Conservation (phyloP, 2,888 invertebrate species). For the Chelonus formosanus region DNA sequence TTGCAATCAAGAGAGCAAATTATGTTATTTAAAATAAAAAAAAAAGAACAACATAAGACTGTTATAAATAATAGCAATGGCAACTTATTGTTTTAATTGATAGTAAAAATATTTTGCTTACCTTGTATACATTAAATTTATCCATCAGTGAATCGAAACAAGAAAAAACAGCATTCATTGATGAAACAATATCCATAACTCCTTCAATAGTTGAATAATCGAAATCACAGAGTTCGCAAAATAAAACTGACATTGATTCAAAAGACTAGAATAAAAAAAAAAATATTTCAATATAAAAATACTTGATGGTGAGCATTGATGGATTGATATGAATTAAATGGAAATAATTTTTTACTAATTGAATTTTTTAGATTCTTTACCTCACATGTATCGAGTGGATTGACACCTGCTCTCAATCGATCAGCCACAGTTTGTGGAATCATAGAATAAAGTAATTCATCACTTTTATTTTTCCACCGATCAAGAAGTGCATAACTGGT, state of each 20-base stretch:
- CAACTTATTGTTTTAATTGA: no score
- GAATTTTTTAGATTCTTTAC: constrained; percentile 56
- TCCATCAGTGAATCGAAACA: constrained; percentile 86
- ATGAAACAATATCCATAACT: constrained; percentile 82
- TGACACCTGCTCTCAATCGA: constrained; percentile 78
- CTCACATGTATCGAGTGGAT: constrained; percentile 83
- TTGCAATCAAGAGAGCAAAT: no score
- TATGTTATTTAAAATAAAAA: no score
- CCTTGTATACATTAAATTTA: constrained; percentile 87
- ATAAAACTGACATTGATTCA: constrained; percentile 80
- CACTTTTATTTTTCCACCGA: constrained; percentile 86
- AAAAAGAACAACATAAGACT: no score
- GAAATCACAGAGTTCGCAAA: constrained; percentile 76
- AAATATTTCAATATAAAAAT: constrained; percentile 3
- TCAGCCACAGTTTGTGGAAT: constrained; percentile 88
- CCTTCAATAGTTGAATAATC: constrained; percentile 70
- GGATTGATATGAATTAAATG: background rate
- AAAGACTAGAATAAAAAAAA: constrained; percentile 70
- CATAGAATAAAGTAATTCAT: constrained; percentile 90
- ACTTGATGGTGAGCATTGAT: no score
- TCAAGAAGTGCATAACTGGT: constrained; percentile 80
- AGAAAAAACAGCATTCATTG: constrained; percentile 87
- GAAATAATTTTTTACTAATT: constrained; percentile 3
- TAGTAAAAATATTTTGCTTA: constrained; percentile 53
- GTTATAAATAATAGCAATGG: no score